phyloP scores from a whole-genome alignment of 2,888 invertebrate species.

The Gnatocerus cornutus region DNA sequence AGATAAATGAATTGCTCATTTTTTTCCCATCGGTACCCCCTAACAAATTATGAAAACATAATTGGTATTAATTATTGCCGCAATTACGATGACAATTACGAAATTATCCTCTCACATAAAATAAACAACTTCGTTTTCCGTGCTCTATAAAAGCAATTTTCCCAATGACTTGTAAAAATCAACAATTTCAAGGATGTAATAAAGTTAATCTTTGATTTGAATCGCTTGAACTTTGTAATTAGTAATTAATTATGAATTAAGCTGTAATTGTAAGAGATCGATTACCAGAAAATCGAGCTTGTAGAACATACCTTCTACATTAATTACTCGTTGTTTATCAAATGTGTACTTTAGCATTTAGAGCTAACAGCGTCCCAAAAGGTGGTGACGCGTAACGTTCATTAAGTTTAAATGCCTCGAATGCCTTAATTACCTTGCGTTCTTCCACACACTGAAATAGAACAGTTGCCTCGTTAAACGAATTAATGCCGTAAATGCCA shows the following conservation, averaged over 20 bases:
- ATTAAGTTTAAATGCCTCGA: slow-evolving; percentile 56
- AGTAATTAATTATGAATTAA: neutral
- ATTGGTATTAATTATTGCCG: neutral
- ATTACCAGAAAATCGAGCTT: too few relatives aligned
- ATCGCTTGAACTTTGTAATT: too few relatives aligned
- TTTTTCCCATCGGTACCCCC: neutral
- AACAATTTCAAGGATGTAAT: slow-evolving; percentile 20
- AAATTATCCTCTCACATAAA: neutral
- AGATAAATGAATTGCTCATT: too few relatives aligned
- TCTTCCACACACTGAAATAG: slow-evolving; percentile 46
- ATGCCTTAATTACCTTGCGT: slow-evolving; percentile 50
- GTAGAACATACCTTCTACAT: slow-evolving; percentile 9
- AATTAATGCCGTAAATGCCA: slow-evolving; percentile 51
- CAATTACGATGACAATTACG: neutral
- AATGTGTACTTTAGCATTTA: slow-evolving; percentile 48
- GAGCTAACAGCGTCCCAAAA: slow-evolving; percentile 50
- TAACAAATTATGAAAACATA: neutral
- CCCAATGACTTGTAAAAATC: neutral
- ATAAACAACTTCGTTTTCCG: neutral
- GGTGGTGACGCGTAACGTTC: slow-evolving; percentile 56
- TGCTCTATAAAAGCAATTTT: neutral
- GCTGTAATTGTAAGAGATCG: neutral
- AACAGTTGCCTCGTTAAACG: slow-evolving; percentile 51
- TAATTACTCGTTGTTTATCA: slow-evolving; percentile 50
- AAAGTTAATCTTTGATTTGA: neutral